phyloP scores from a whole-genome alignment of 2,888 invertebrate genomes.

The Chymomyza procnemis region DNA sequence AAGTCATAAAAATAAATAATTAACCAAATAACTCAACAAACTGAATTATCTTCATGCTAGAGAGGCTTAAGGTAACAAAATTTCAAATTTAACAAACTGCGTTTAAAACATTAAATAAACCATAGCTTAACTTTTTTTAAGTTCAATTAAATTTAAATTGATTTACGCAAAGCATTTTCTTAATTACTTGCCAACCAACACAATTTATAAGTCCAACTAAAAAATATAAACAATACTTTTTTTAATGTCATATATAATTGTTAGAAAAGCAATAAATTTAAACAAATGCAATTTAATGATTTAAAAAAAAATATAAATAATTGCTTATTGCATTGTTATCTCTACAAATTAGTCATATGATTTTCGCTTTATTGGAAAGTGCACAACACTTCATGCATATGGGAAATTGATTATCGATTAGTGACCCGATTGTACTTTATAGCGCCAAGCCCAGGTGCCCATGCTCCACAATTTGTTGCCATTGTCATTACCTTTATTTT shows the following conservation, averaged over 20 bases:
- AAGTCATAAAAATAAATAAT: no score
- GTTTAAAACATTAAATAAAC: background rate
- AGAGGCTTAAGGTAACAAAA: no score
- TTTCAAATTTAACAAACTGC: no score
- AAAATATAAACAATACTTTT: no score
- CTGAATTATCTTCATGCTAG: no score
- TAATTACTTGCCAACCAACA: background rate
- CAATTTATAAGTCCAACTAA: background rate
- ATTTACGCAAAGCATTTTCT: background rate
- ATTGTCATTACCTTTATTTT: background rate
- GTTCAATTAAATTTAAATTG: background rate
- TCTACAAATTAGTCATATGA: background rate
- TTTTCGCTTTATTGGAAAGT: background rate
- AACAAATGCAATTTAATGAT: background rate
- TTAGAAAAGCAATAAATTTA: background rate
- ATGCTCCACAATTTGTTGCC: background rate
- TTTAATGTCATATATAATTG: background rate
- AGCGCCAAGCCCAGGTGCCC: background rate
- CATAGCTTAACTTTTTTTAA: background rate
- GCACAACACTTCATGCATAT: background rate
- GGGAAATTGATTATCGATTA: background rate
- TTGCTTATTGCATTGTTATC: background rate
- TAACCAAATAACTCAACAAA: no score
- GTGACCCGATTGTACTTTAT: background rate
- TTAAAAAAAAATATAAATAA: background rate